phyloP scores from a whole-genome alignment of 1,140 invertebrate genomes.

The Temnothorax longispinosus region DNA sequence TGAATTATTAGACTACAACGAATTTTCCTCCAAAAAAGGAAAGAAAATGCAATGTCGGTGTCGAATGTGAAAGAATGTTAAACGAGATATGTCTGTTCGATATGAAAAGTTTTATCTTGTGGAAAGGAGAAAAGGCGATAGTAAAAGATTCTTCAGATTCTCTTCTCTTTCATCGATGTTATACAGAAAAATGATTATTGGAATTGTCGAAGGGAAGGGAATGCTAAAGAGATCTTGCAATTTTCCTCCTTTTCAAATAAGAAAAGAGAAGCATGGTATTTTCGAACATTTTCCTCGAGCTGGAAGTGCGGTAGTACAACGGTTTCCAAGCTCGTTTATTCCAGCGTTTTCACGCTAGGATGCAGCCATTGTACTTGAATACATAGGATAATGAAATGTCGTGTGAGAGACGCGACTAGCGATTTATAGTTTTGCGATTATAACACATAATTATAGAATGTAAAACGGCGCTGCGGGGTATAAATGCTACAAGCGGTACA shows the following conservation, averaged over 20 bases:
- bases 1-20: slow-evolving; percentile 38
- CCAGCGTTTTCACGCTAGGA: slow-evolving; percentile 16
- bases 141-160: background rate
- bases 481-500: background rate
- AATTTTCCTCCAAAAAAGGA: slow-evolving; percentile 13
- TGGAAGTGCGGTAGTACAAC: background rate
- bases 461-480: background rate
- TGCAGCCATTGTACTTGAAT: slow-evolving; percentile 50
- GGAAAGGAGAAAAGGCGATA: background rate
- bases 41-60: background rate
- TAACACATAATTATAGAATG: slow-evolving; percentile 11
- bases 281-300: background rate
- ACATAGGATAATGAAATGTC: slow-evolving; percentile 34
- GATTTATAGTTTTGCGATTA: slow-evolving; percentile 21
- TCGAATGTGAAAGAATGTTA: background rate
- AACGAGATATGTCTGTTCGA: background rate
- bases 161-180: background rate
- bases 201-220: background rate
- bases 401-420: background rate
- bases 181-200: background rate
- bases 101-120: background rate
- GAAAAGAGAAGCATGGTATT: background rate
- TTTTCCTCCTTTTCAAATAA: background rate
- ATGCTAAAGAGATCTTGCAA: background rate
- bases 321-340: background rate